Conservation (phyloP, 2,797 vertebrate genomes). For the Siniperca undulata region DNA sequence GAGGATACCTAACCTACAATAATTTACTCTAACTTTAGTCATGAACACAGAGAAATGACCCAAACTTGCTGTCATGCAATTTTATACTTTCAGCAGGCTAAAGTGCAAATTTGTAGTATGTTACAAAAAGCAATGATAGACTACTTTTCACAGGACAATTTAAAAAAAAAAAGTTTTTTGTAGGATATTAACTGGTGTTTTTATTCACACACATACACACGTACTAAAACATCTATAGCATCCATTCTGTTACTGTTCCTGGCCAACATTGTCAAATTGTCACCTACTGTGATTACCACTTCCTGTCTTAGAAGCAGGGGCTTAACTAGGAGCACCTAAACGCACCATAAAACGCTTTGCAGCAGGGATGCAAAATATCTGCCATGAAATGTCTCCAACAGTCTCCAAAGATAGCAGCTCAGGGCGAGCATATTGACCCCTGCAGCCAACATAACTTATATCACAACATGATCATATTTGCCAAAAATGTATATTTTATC, state of each 20-base stretch:
- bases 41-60: neutral
- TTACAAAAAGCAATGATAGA: neutral
- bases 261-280: conserved; percentile 17
- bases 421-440: neutral
- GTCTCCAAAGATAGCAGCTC: neutral
- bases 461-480: neutral
- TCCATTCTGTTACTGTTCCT: conserved; percentile 32
- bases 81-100: neutral
- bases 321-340: conserved; percentile 30
- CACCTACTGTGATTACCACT: conserved; percentile 15
- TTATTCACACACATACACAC: conserved; percentile 10
- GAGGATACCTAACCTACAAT: neutral
- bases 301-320: neutral
- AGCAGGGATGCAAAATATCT: conserved; percentile 21
- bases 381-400: neutral
- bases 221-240: conserved; percentile 4
- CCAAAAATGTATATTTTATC: neutral
- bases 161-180: neutral
- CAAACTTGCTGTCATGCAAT: neutral
- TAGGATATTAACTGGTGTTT: neutral
- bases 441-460: neutral
- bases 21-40: neutral
- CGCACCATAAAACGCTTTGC: conserved; percentile 11
- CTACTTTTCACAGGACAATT: neutral
- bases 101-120: neutral